phyloP scores from a whole-genome alignment of 2,888 invertebrate genomes.

The Meiosimyza platycephala region DNA sequence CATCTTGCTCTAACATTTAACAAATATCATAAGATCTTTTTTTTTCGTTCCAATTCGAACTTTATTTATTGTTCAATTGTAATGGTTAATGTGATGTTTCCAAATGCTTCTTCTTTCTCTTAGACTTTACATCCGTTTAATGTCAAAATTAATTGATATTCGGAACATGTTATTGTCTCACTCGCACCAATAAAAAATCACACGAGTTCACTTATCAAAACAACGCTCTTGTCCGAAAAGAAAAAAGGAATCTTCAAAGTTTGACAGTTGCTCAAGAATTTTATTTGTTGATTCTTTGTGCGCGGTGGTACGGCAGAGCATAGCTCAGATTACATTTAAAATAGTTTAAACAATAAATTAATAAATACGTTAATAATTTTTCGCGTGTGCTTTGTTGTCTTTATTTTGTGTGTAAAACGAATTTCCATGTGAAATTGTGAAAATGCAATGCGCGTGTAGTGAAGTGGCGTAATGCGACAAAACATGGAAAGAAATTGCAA shows the following conservation, averaged over 20 bases:
- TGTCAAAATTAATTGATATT: too few species aligned
- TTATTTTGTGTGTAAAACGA: conserved; percentile 20
- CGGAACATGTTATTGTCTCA: background rate
- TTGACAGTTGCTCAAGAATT: conserved; percentile 29
- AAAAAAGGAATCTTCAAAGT: conserved; percentile 4
- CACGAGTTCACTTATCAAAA: too few species aligned
- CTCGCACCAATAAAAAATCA: background rate
- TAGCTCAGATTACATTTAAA: conserved; percentile 18
- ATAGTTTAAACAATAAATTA: conserved; percentile 22
- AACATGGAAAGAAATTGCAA: conserved; percentile 19
- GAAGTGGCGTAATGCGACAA: conserved; percentile 33
- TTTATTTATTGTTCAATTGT: background rate
- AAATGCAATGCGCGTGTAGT: conserved; percentile 34
- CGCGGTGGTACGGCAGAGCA: conserved; percentile 13
- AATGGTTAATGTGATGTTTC: background rate
- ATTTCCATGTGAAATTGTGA: conserved; percentile 38
- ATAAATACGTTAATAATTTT: conserved; percentile 14
- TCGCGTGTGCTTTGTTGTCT: conserved; percentile 17
- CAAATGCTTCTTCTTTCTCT: background rate
- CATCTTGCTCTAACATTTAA: too few species aligned
- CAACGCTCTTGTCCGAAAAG: too few species aligned
- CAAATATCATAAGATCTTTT: too few species aligned
- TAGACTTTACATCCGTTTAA: background rate
- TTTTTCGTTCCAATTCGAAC: too few species aligned
- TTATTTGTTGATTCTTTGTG: conserved; percentile 24